phyloP scores from a whole-genome alignment of 1,140 invertebrate species.

The Monochamus saltuarius region DNA sequence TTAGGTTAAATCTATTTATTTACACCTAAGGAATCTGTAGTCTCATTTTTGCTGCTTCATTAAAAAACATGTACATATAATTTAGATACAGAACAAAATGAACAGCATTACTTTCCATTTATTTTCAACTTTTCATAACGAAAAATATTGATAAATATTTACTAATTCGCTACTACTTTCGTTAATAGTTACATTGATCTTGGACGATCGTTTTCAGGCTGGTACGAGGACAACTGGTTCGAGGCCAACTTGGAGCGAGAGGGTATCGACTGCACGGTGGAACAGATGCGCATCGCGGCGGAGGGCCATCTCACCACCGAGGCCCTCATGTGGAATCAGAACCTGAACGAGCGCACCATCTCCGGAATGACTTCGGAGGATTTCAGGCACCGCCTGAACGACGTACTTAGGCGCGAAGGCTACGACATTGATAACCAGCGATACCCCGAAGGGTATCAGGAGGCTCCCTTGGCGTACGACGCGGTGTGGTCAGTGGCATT shows the following conservation, averaged over 20 bases:
- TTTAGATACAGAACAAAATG: too few relatives aligned
- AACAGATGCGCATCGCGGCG: slow-evolving; percentile 90
- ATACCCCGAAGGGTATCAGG: slow-evolving; percentile 93
- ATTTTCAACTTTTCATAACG: too few relatives aligned
- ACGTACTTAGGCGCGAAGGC: slow-evolving; percentile 72
- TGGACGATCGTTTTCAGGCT: slow-evolving; percentile 60
- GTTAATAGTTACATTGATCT: too few relatives aligned
- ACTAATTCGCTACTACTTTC: too few relatives aligned
- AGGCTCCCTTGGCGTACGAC: slow-evolving; percentile 97
- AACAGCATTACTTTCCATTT: too few relatives aligned
- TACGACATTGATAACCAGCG: slow-evolving; percentile 80
- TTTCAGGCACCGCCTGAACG: slow-evolving; percentile 75
- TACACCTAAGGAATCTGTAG: too few relatives aligned
- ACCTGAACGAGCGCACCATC: slow-evolving; percentile 82
- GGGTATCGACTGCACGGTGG: slow-evolving; percentile 86
- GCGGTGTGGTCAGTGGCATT: slow-evolving; percentile 97
- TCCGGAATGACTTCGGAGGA: slow-evolving; percentile 88
- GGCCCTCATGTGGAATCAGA: slow-evolving; percentile 97
- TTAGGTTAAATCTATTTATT: too few relatives aligned
- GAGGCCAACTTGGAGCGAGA: slow-evolving; percentile 85
- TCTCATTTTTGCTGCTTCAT: too few relatives aligned
- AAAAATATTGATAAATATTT: too few relatives aligned
- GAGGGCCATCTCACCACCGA: slow-evolving; percentile 98
- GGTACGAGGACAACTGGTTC: slow-evolving; percentile 99
- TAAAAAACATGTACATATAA: too few relatives aligned